Base-by-base conservation (phyloP, 1,140 invertebrate species). In the Caenorhabditis brenneri region DNA sequence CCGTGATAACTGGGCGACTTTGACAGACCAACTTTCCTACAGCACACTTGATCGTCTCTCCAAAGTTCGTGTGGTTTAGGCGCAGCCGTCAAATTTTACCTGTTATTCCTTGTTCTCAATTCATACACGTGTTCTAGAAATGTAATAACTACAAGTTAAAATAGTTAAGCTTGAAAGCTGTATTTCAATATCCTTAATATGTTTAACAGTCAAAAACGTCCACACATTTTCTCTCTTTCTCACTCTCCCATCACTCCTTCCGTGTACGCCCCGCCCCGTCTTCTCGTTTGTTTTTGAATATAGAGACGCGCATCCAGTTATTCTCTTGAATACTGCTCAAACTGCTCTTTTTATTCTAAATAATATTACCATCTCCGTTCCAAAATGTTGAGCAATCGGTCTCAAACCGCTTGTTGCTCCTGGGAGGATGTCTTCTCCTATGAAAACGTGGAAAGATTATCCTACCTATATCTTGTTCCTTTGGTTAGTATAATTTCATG, bases 1-100 rank as follows among this genome's bases (percentile, higher is more conserved):
- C 1, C 24, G 22, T 31, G 46, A 27, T 22, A 31, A 80, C 22
- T 80, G 79, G 79, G 48, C n/a, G 10, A 80, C 79, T 4, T 48
- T 80, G 16, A 48, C 79, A 1, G 22, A 51, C 29, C 79, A 53
- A 24, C 79, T 80, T 24, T 80, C 48, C 15, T 80, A 80, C 12
- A 42, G 51, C 16, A 80, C 31, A 19, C 51, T 51, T 2, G 48
- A 51, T 24, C 48, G 51, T 15, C 79, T 80, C 16, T 80, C 79
- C 46, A 80, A 80, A 80, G 48, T 80, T n/a, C 19, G 79, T 1
- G 51, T 80, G 29, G 79, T 80, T 39, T 80, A 58, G 33, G 29
- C 33, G 3, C 22, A 10, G 10, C 24, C 10, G n/a, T n/a, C n/a
- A n/a, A n/a, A n/a, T n/a, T n/a, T n/a, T 29, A n/a, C 10, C 10